These are phyloP conservation scores for Hyperoplus lanceolatus DNA, from an alignment of 2,797 vertebrate genomes.

Conservation along the genomic window DNA sequence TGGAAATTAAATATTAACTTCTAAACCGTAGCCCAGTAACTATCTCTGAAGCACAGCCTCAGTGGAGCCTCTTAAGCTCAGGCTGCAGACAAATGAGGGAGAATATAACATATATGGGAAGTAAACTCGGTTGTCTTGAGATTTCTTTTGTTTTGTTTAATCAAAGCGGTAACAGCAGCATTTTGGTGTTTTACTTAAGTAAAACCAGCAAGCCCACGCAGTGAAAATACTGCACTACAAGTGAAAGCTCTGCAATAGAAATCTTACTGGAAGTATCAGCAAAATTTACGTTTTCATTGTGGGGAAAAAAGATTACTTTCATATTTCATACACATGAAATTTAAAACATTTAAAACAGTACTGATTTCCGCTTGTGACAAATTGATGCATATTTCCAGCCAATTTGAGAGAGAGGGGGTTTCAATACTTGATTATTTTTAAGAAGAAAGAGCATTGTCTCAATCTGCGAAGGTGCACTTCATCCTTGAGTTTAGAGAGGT, in stretches of 20 bases:
- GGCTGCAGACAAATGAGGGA: conserved; percentile 59
- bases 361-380: too few species aligned
- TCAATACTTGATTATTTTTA: too few species aligned
- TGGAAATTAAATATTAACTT: conserved; percentile 85
- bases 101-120: conserved; percentile 51
- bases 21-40: conserved; percentile 74
- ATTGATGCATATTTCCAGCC: too few species aligned
- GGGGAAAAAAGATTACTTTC: too few species aligned
- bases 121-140: conserved; percentile 46
- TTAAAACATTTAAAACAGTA: too few species aligned
- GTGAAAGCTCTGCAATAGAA: background rate
- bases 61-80: conserved; percentile 64
- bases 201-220: background rate
- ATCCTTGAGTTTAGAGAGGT: too few species aligned
- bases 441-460: too few species aligned
- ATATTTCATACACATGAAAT: too few species aligned
- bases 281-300: too few species aligned
- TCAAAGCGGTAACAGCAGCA: conserved; percentile 35
- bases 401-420: too few species aligned
- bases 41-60: conserved; percentile 83
- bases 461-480: too few species aligned
- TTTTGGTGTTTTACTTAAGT: conserved; percentile 1
- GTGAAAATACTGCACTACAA: background rate
- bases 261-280: background rate
- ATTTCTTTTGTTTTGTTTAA: conserved; percentile 22